Evolutionary conservation across 2,888 invertebrate genomes (phyloP).

Genomic region (Cantharis flavilabris): DNA sequence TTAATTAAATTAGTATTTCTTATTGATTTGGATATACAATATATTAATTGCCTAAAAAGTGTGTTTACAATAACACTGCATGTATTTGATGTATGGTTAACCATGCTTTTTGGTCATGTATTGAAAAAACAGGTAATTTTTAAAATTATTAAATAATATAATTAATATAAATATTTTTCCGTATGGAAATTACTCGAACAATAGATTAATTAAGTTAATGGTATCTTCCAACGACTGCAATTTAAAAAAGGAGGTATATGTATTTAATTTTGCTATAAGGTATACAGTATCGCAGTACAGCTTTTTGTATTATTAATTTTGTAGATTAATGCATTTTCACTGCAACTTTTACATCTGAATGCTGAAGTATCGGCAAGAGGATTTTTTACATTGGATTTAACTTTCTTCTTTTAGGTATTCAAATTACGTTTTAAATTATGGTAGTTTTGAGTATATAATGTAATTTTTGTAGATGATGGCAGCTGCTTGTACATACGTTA

Average conservation of each 20-base stretch:
- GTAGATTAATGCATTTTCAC: background rate
- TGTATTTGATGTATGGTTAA: background rate
- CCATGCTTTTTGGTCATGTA: background rate
- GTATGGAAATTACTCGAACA: background rate
- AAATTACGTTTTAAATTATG: background rate
- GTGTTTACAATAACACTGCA: background rate
- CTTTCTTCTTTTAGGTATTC: background rate
- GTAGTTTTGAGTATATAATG: background rate
- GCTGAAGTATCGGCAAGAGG: background rate
- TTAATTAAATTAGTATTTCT: background rate
- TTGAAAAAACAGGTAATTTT: background rate
- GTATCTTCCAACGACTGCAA: background rate
- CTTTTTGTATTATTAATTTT: too few species aligned
- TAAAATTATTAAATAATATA: background rate
- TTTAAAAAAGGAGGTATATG: background rate
- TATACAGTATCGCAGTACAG: too few species aligned
- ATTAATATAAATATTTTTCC: background rate
- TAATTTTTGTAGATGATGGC: background rate
- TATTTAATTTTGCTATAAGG: too few species aligned
- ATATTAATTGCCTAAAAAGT: background rate
- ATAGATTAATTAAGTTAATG: background rate
- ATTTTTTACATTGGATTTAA: background rate
- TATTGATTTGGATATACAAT: background rate
- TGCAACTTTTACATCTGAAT: background rate
- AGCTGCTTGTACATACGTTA: background rate